These are phyloP conservation scores for Polyodon spathula DNA, from an alignment of 2,113 vertebrate species.

Conservation along the genomic window DNA sequence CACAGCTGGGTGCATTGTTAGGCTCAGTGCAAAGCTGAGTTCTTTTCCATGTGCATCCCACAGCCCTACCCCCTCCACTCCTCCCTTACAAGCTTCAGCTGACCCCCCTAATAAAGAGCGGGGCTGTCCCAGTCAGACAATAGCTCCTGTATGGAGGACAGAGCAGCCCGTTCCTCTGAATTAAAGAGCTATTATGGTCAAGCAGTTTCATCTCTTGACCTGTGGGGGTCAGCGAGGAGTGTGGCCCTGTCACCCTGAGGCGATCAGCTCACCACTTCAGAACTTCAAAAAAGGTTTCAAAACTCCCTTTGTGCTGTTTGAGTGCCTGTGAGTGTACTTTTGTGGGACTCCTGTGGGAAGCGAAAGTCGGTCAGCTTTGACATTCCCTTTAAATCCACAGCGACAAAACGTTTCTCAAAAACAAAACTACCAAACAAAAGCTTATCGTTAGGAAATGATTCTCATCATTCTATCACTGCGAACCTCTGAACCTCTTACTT, in stretches of 20 bases:
- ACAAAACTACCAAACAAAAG: too few relatives aligned
- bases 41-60: too few relatives aligned
- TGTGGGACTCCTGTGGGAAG: background rate
- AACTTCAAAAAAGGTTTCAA: background rate
- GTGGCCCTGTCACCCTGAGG: background rate
- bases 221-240: constrained; percentile 2
- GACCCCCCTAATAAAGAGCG: constrained; percentile 3
- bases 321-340: background rate
- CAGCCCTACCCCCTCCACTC: too few relatives aligned
- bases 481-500: too few relatives aligned
- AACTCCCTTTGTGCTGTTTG: background rate
- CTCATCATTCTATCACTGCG: too few relatives aligned
- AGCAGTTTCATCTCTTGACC: background rate
- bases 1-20: too few relatives aligned
- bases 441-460: too few relatives aligned
- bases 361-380: too few relatives aligned
- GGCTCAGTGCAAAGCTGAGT: too few relatives aligned
- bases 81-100: too few relatives aligned
- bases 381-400: too few relatives aligned
- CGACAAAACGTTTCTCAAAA: too few relatives aligned
- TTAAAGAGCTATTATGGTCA: background rate
- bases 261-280: background rate
- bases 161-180: background rate
- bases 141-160: background rate
- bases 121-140: background rate